Percentiles rank a stretch among this genome's conserved stretches.
phyloP scores from a whole-genome alignment of 2,888 invertebrate species.

The Myopa testacea region DNA sequence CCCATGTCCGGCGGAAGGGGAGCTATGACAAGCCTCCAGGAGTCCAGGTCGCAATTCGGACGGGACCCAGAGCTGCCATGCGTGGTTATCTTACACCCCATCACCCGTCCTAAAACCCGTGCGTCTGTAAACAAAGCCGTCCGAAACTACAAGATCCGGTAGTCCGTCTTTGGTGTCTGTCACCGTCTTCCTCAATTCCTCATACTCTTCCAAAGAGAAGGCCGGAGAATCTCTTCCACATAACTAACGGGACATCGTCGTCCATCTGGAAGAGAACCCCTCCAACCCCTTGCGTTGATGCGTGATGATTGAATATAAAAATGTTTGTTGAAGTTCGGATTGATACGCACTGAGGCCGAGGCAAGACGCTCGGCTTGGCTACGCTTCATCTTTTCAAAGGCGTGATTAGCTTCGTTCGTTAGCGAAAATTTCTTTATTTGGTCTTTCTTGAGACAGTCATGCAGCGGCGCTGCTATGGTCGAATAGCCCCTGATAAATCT shows the following conservation, averaged over 20 bases:
- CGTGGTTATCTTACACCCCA: constrained; percentile 15
- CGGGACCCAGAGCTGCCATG: constrained; percentile 41
- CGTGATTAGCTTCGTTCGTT: too few relatives aligned
- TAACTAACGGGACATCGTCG: constrained; percentile 10
- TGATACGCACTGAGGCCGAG: too few relatives aligned
- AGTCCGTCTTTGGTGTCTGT: background rate
- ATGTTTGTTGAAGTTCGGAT: too few relatives aligned
- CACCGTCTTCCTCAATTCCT: constrained; percentile 15
- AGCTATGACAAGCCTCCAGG: constrained; percentile 19
- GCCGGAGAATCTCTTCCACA: constrained; percentile 1
- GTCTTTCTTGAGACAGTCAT: background rate
- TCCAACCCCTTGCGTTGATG: background rate
- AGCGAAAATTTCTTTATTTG: background rate
- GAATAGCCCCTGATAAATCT: constrained; percentile 26
- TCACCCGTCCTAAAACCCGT: background rate
- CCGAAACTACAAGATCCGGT: constrained; percentile 11
- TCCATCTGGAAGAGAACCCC: constrained; percentile 14
- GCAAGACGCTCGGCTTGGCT: too few relatives aligned
- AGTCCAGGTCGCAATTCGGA: background rate
- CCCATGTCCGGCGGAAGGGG: too few relatives aligned
- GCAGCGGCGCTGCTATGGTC: background rate
- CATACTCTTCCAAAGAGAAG: constrained; percentile 1
- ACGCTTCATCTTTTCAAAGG: too few relatives aligned
- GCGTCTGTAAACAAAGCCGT: constrained; percentile 21
- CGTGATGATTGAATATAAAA: too few relatives aligned